phyloP scores from a whole-genome alignment of 2,888 invertebrate genomes.

The Sminthurinus aureus region DNA sequence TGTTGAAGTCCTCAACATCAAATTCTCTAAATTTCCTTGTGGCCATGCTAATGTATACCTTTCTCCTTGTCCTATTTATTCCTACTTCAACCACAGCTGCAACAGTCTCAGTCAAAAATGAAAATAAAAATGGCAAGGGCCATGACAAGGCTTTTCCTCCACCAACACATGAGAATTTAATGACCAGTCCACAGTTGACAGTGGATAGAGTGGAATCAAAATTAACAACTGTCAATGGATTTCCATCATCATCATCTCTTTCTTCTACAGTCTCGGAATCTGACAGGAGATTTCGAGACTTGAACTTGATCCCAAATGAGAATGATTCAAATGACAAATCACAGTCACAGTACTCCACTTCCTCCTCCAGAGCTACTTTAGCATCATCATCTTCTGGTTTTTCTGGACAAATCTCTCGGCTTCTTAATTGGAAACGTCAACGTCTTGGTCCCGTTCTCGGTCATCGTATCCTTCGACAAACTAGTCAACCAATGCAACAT shows the following conservation, averaged over 20 bases:
- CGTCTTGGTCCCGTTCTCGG: background rate
- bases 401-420: background rate
- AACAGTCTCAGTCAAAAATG: too few relatives aligned
- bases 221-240: background rate
- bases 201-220: background rate
- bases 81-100: background rate
- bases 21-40: background rate
- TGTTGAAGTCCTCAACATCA: background rate
- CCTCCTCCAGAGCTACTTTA: background rate
- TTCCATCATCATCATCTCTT: background rate
- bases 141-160: background rate
- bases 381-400: background rate
- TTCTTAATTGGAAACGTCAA: constrained; percentile 11
- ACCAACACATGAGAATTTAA: background rate
- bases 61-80: background rate
- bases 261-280: background rate
- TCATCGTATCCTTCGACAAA: too few relatives aligned
- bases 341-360: too few relatives aligned
- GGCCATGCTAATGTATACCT: background rate
- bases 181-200: background rate
- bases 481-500: too few relatives aligned
- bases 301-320: background rate
- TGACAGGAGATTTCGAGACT: background rate
- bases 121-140: background rate
- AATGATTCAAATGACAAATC: too few relatives aligned